Percentiles rank a stretch among this genome's conserved stretches.
phyloP scores from a whole-genome alignment of 2,797 vertebrate genomes.

The Etheostoma perlongum region DNA sequence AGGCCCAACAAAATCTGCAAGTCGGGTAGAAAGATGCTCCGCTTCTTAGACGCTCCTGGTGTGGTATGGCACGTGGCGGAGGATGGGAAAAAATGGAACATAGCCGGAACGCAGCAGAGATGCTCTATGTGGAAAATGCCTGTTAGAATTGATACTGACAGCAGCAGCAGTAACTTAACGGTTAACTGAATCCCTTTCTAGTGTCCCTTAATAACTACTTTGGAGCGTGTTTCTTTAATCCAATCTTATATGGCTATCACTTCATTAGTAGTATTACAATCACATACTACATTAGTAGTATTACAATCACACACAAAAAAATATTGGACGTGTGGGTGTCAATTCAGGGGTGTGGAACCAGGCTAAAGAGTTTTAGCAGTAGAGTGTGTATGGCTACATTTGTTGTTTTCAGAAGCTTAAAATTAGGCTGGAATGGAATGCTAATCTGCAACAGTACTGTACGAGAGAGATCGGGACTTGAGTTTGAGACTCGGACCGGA shows the following conservation, averaged over 20 bases:
- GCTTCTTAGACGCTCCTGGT: too few species aligned
- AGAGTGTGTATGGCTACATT: not conserved
- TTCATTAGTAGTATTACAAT: not conserved
- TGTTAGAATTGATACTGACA: too few species aligned
- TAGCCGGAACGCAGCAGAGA: too few species aligned
- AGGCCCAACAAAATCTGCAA: too few species aligned
- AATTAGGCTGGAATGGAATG: not conserved
- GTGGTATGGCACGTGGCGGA: too few species aligned
- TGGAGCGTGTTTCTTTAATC: not conserved
- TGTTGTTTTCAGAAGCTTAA: not conserved
- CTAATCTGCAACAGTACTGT: not conserved
- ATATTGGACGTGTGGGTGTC: not conserved
- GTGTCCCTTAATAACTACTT: too few species aligned
- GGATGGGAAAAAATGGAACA: too few species aligned
- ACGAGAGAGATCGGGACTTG: not conserved
- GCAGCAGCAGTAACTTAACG: too few species aligned
- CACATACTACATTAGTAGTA: not conserved
- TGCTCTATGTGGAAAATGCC: too few species aligned
- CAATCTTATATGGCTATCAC: not conserved
- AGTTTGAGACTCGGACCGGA: too few species aligned
- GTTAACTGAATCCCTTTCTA: too few species aligned
- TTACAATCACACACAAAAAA: not conserved
- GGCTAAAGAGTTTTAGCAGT: not conserved
- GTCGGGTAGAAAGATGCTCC: too few species aligned
- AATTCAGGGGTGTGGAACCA: not conserved